phyloP scores from a whole-genome alignment of 2,797 vertebrate species.

The Coregonus sp. region DNA sequence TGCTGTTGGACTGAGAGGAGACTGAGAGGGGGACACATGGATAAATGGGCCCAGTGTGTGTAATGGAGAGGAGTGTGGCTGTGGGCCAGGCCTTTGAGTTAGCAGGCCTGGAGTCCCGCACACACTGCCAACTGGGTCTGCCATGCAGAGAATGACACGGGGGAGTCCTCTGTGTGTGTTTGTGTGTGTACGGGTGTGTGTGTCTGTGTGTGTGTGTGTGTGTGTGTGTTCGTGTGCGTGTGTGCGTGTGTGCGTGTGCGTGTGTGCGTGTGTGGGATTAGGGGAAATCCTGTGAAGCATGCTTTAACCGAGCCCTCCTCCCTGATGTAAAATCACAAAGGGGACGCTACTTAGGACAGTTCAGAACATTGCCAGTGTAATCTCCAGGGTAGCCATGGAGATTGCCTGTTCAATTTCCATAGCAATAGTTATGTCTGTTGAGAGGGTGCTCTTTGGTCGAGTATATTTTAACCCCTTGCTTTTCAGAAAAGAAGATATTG shows the following conservation, averaged over 20 bases:
- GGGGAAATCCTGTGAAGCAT: slow-evolving; percentile 60
- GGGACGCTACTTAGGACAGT: slow-evolving; percentile 50
- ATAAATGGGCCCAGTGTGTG: slow-evolving; percentile 76
- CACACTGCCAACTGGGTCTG: slow-evolving; percentile 74
- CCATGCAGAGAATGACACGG: slow-evolving; percentile 62
- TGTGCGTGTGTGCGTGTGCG: slow-evolving; percentile 28
- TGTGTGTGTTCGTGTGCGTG: slow-evolving; percentile 8
- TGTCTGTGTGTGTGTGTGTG: slow-evolving; percentile 16
- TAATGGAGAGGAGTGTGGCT: slow-evolving; percentile 75
- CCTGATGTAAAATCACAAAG: slow-evolving; percentile 59
- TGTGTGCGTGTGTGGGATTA: slow-evolving; percentile 33
- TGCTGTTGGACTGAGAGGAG: slow-evolving; percentile 42
- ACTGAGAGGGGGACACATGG: slow-evolving; percentile 29
- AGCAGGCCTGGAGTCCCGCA: slow-evolving; percentile 73
- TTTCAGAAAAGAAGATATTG: slow-evolving; percentile 38
- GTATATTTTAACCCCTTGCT: slow-evolving; percentile 48
- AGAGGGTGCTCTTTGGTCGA: slow-evolving; percentile 43
- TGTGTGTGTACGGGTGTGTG: slow-evolving; percentile 28
- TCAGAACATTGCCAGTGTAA: slow-evolving; percentile 58
- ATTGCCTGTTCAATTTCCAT: slow-evolving; percentile 11
- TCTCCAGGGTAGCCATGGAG: slow-evolving; percentile 56
- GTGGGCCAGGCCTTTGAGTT: slow-evolving; percentile 74
- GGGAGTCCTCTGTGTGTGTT: slow-evolving; percentile 37
- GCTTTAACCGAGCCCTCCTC: slow-evolving; percentile 49
- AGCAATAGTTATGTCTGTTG: slow-evolving; percentile 11